These are phyloP conservation scores for Malacoctenus gilli DNA, from an alignment of 2,797 vertebrate species.

Conservation along the genomic window DNA sequence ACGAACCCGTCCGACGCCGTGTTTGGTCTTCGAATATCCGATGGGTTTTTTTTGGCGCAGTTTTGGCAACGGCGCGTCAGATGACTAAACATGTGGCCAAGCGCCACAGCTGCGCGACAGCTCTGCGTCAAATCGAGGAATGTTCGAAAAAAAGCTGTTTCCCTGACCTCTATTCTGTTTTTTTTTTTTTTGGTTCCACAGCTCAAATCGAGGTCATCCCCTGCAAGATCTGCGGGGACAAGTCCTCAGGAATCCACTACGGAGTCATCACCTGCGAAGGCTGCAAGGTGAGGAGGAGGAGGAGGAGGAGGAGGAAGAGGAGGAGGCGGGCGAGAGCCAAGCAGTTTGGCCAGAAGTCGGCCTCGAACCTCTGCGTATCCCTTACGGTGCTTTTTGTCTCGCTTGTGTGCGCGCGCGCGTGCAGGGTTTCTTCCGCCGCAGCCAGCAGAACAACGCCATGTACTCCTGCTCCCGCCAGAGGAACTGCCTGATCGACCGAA, in stretches of 20 bases:
- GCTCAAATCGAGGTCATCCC: slow-evolving; percentile 96
- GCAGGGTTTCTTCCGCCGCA: slow-evolving; percentile 92
- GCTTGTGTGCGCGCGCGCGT: slow-evolving; percentile 22
- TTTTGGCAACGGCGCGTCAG: slow-evolving; percentile 6
- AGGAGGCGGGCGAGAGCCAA: background rate
- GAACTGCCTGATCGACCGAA: slow-evolving; percentile 92
- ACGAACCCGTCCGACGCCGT: too few species aligned
- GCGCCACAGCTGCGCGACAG: too few species aligned
- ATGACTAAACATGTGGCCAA: slow-evolving; percentile 10
- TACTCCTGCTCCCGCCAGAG: slow-evolving; percentile 93
- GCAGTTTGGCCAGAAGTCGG: background rate
- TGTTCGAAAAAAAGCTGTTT: too few species aligned
- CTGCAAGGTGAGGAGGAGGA: slow-evolving; percentile 86
- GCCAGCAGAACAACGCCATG: slow-evolving; percentile 94
- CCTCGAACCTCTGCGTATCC: background rate
- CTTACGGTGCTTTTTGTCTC: slow-evolving; percentile 23
- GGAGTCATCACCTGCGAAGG: slow-evolving; percentile 95
- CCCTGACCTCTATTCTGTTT: slow-evolving; percentile 23
- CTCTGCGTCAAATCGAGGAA: too few species aligned
- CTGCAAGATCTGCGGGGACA: slow-evolving; percentile 95
- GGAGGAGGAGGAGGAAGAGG: slow-evolving; percentile 47
- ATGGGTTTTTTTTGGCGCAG: too few species aligned
- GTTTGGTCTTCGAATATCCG: too few species aligned
- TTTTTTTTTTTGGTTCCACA: slow-evolving; percentile 59
- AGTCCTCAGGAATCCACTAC: slow-evolving; percentile 95